Evolutionary conservation across 2,113 vertebrate genomes (phyloP), one percentile per base, ranked within the genome.

Genomic region (Dipodomys merriami): DNA sequence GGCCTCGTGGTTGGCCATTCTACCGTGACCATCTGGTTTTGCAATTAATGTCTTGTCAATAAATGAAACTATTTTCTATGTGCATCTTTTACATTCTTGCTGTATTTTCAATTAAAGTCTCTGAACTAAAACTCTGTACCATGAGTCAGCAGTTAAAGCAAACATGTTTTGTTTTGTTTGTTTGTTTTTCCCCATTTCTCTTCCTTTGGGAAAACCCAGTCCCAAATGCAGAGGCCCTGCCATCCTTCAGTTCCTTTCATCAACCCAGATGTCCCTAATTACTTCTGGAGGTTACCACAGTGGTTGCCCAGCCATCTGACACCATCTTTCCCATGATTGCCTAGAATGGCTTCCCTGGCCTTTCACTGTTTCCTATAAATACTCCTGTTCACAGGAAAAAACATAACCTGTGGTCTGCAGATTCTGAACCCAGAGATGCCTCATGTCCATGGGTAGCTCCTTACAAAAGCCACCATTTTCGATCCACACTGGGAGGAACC

Each of bases 251-350:
- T 64, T 85, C 94, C 88, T 96, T 94, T 81, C 93, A 95, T 92
- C 57, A 16, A 89, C 94, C 96, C 97, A 98, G 96, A 97, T 97
- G 96, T 96, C 95, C 64, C 0, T 88, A 96, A 97, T 97, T 93
- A 95, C 95, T 96, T 96, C 91, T 95, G 89, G 92, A 96, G 33
- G 13, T 97, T 96, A 96, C 97, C 94, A 96, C 95, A 96, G 85
- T 30, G 90, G 84, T 96, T 91, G 68, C 88, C 25, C 95, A 95
- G 93, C 96, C 97, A 97, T 92, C 90, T 83, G 93, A 96, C 90
- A 96, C 96, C 95, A 88, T 69, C 88, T 95, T 96, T 92, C 94
- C 95, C 89, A 76, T 87, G n/a, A 88, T 68, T 95, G 79, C 95
- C 88, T 96, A 87, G 93, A 74, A 95, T 91, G 83, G 87, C 29